These are phyloP conservation scores for Crypturellus undulatus DNA, from an alignment of 2,113 vertebrate genomes.

Conservation along the genomic window DNA sequence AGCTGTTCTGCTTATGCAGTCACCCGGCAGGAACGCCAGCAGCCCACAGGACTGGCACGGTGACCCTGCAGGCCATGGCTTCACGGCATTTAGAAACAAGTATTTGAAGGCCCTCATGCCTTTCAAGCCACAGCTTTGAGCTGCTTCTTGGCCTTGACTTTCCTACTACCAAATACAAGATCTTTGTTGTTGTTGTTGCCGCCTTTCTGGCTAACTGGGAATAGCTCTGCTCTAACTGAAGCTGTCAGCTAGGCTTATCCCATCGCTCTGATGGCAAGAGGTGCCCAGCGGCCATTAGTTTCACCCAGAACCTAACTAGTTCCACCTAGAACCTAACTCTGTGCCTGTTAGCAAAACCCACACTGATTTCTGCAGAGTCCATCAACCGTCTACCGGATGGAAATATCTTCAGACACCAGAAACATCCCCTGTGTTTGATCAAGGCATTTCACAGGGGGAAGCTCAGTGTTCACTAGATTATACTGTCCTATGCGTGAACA, in stretches of 20 bases:
- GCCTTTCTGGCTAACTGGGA: neutral
- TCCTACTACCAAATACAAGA: neutral
- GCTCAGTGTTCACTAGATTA: neutral
- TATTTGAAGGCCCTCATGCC: neutral
- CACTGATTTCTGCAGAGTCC: neutral
- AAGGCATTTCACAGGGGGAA: neutral
- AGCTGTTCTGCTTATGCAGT: conserved; percentile 61
- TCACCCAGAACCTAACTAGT: neutral
- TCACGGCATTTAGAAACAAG: neutral
- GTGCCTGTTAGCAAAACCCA: neutral
- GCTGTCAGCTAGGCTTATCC: neutral
- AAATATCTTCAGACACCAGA: neutral
- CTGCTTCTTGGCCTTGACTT: neutral
- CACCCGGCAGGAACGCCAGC: conserved; percentile 32
- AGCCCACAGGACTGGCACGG: neutral
- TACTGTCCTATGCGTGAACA: neutral
- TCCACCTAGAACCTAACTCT: neutral
- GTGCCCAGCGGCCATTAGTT: neutral
- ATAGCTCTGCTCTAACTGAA: neutral
- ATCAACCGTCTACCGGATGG: neutral
- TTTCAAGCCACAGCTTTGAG: neutral
- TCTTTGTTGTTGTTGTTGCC: fast-evolving
- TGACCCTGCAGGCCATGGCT: conserved; percentile 23
- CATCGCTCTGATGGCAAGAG: too few relatives aligned
- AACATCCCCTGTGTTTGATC: neutral